A percentile compares a stretch with the other conserved stretches of the same genome.
Evolutionary conservation across 2,113 vertebrate species (phyloP).

Genomic region (Rostratula benghalensis): DNA sequence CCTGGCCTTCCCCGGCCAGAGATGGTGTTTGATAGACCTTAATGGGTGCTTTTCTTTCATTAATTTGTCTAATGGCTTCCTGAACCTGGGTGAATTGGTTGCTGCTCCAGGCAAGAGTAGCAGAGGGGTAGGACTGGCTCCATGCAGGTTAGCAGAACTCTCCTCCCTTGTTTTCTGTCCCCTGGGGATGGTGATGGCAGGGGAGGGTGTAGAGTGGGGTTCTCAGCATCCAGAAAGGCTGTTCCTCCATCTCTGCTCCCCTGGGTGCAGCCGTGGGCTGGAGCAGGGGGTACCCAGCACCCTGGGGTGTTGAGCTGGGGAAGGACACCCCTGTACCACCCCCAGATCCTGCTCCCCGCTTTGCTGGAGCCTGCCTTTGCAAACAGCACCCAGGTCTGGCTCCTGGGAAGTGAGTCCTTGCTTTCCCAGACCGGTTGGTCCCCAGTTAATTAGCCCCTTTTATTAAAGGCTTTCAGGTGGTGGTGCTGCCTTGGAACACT

Average conservation of each 20-base stretch:
- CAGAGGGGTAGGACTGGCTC: background rate
- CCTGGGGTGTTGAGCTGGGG: background rate
- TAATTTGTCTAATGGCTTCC: constrained; percentile 41
- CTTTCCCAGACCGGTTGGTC: background rate
- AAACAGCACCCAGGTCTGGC: background rate
- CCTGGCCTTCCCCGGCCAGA: background rate
- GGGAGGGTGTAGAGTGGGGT: background rate
- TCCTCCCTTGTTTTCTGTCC: background rate
- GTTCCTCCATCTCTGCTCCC: background rate
- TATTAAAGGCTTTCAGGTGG: background rate
- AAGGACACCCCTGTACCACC: no score
- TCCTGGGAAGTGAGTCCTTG: background rate
- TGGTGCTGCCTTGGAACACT: background rate
- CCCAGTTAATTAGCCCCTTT: background rate
- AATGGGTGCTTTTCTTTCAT: constrained; percentile 31
- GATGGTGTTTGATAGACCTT: constrained; percentile 17
- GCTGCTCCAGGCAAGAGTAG: background rate
- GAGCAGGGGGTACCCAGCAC: background rate
- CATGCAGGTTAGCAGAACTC: background rate
- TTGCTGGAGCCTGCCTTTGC: background rate
- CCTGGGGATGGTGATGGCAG: fast-evolving
- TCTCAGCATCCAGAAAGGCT: background rate
- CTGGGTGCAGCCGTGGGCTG: background rate
- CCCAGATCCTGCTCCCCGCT: background rate
- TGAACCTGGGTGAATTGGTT: background rate